Conservation (phyloP, 2,113 vertebrate genomes). For the Isichthys henryi region DNA sequence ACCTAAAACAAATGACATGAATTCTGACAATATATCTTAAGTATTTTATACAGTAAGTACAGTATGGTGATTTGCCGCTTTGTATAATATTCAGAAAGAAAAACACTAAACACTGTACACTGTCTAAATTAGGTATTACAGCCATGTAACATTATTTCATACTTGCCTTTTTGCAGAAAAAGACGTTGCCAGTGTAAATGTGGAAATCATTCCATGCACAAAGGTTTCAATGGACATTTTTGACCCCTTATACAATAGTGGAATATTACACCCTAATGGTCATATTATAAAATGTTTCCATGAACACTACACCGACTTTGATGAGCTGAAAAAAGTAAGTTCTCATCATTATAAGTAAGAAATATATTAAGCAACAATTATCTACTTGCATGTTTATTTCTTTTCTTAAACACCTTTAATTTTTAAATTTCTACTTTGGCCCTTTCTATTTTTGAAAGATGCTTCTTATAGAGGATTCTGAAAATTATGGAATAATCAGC, state of each 20-base stretch:
- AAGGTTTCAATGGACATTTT: slow-evolving; percentile 58
- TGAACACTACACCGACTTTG: slow-evolving; percentile 53
- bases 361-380: not conserved
- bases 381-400: not conserved
- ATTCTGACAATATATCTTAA: not conserved
- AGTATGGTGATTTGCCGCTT: not conserved
- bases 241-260: slow-evolving; percentile 55
- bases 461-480: slow-evolving; percentile 76
- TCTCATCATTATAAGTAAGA: not conserved
- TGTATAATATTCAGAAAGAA: not conserved
- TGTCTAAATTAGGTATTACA: not conserved
- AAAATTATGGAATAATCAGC: slow-evolving; percentile 71
- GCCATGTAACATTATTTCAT: not conserved
- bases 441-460: slow-evolving; percentile 56
- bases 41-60: not conserved
- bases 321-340: slow-evolving; percentile 57
- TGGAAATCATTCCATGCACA: slow-evolving; percentile 56
- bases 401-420: not conserved
- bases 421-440: not conserved
- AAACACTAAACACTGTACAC: not conserved
- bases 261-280: slow-evolving; percentile 51
- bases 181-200: slow-evolving; percentile 45
- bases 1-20: not conserved
- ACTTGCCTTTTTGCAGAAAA: slow-evolving; percentile 38
- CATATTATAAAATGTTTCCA: slow-evolving; percentile 57